These are phyloP conservation scores for Acronicta psi DNA, from an alignment of 2,888 invertebrate species.

Conservation along the genomic window DNA sequence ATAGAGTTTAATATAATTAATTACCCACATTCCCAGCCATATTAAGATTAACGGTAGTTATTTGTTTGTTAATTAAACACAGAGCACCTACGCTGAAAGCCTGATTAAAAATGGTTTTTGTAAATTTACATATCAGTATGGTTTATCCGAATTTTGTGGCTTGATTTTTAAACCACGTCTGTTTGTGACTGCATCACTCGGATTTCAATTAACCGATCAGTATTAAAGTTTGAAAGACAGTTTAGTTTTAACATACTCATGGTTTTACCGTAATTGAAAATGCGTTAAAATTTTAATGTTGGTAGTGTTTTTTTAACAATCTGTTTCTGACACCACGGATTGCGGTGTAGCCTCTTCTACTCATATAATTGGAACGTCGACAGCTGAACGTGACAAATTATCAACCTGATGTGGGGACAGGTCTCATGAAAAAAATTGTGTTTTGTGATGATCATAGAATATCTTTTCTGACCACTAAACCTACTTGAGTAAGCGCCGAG, in stretches of 20 bases:
- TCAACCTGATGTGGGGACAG: no score
- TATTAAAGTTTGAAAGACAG: constrained; percentile 7
- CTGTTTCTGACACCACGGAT: constrained; percentile 70
- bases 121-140: constrained; percentile 12
- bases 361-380: neutral
- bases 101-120: constrained; percentile 26
- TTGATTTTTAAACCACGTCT: constrained; percentile 2
- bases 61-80: constrained; percentile 19
- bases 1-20: constrained; percentile 2
- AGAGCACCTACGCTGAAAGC: constrained; percentile 3
- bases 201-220: neutral
- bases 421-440: no score
- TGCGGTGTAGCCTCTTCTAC: constrained; percentile 79
- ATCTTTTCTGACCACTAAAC: no score
- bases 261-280: constrained; percentile 28
- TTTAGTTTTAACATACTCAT: no score
- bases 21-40: neutral
- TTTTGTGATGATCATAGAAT: no score
- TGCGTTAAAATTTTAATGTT: no score
- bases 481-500: no score
- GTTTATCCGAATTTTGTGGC: neutral
- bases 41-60: constrained; percentile 18
- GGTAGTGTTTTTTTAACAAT: constrained; percentile 75
- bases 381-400: no score
- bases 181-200: neutral